Percentiles rank a stretch among this genome's conserved stretches.
Evolutionary conservation across 2,113 vertebrate genomes (phyloP).

Genomic region (Myrmecophaga tridactyla): DNA sequence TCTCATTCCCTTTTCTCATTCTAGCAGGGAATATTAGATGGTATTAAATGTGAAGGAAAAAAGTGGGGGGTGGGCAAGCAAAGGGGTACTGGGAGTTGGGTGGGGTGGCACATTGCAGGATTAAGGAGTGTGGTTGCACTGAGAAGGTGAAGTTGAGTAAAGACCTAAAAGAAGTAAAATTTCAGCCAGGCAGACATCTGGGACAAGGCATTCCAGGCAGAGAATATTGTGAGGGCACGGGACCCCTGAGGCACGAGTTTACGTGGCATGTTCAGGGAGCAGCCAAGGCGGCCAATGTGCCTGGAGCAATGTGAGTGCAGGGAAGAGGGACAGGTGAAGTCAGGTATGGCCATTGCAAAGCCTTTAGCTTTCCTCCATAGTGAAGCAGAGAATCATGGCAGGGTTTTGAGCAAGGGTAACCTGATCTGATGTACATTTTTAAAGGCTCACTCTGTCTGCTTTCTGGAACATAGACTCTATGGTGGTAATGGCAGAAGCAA

Average conservation of each 20-base stretch:
- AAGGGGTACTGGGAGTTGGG: neutral
- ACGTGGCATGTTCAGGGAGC: neutral
- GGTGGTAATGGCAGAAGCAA: neutral
- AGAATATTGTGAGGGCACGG: neutral
- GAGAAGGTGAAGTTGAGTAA: neutral
- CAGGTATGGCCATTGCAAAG: neutral
- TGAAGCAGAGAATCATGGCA: neutral
- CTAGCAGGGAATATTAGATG: too few species aligned
- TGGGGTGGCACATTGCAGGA: neutral
- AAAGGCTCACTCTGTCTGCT: neutral
- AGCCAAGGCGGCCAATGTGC: neutral
- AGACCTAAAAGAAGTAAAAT: neutral
- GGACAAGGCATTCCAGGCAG: neutral
- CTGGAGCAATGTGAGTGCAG: neutral
- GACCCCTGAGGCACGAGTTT: neutral
- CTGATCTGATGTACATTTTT: neutral
- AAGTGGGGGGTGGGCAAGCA: too few species aligned
- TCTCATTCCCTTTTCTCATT: too few species aligned
- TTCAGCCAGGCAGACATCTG: neutral
- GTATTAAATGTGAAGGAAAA: too few species aligned
- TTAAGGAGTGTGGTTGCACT: neutral
- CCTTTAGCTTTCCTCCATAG: neutral
- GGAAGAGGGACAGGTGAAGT: neutral
- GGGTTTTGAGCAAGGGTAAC: neutral
- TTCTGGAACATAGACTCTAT: neutral